phyloP scores from a whole-genome alignment of 2,888 invertebrate species.

The Mesodorylaimus sp. region DNA sequence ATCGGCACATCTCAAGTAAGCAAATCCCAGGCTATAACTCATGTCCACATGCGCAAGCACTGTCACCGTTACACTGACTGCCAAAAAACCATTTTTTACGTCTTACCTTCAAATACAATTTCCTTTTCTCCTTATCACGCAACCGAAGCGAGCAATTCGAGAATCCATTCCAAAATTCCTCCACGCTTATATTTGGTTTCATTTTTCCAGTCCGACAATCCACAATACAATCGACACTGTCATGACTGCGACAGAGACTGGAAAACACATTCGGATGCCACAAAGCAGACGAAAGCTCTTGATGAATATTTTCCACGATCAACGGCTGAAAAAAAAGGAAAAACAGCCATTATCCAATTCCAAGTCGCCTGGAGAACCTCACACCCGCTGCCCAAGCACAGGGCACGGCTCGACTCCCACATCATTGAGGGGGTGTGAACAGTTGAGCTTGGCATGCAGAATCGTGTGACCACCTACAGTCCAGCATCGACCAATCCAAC shows the following conservation, averaged over 20 bases:
- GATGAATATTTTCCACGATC: not conserved
- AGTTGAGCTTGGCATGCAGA: too few relatives aligned
- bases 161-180: slow-evolving; percentile 12
- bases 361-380: too few relatives aligned
- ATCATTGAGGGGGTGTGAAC: too few relatives aligned
- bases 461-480: too few relatives aligned
- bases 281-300: not conserved
- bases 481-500: too few relatives aligned
- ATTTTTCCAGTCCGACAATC: slow-evolving; percentile 5
- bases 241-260: not conserved
- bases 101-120: slow-evolving; percentile 1
- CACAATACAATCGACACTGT: slow-evolving; percentile 2
- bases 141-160: not conserved
- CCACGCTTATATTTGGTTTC: not conserved
- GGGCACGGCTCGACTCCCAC: too few relatives aligned
- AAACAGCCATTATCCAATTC: not conserved
- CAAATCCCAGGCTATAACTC: too few relatives aligned
- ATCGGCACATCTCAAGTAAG: too few relatives aligned
- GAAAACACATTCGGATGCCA: slow-evolving; percentile 3
- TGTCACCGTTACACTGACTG: too few relatives aligned
- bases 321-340: not conserved
- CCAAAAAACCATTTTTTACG: too few relatives aligned
- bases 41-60: too few relatives aligned
- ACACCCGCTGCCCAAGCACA: too few relatives aligned
- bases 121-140: not conserved